A percentile compares a stretch with the other conserved stretches of the same genome.
Evolutionary conservation across 2,888 invertebrate species (phyloP).

Genomic region (Hirudinaria manillensis): DNA sequence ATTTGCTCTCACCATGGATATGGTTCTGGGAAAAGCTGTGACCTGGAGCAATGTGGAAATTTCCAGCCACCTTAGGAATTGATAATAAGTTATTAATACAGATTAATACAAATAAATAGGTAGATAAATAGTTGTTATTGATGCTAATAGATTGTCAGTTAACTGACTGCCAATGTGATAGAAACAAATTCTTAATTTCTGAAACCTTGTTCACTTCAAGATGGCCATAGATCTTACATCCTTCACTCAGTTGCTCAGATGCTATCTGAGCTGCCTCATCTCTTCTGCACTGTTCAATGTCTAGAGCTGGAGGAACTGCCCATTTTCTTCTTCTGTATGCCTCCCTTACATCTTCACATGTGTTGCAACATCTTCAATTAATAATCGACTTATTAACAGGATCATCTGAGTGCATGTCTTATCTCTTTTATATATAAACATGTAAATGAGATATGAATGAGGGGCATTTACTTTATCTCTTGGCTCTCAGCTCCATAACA

Average conservation of each 20-base stretch:
- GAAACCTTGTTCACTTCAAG: conserved; percentile 80
- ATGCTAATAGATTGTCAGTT: too few species aligned
- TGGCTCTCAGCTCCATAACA: conserved; percentile 81
- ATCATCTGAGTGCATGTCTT: neutral
- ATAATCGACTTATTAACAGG: conserved; percentile 24
- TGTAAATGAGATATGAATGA: neutral
- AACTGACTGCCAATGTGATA: neutral
- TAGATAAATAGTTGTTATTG: neutral
- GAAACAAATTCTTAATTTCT: too few species aligned
- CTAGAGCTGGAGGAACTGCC: conserved; percentile 72
- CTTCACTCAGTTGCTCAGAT: conserved; percentile 73
- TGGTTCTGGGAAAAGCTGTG: conserved; percentile 89
- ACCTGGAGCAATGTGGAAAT: conserved; percentile 90
- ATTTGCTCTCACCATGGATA: conserved; percentile 66
- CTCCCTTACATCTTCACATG: conserved; percentile 88
- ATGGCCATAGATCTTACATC: conserved; percentile 88
- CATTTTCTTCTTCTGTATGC: conserved; percentile 82
- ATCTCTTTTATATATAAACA: neutral
- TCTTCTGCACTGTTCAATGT: conserved; percentile 83
- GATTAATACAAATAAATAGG: neutral
- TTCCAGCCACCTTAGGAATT: conserved; percentile 69
- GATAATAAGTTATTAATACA: too few species aligned
- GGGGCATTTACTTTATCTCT: conserved; percentile 50
- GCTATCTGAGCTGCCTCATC: conserved; percentile 69
- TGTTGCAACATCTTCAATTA: conserved; percentile 78